phyloP scores from a whole-genome alignment of 1,140 invertebrate genomes.

The Nasonia longicornis region DNA sequence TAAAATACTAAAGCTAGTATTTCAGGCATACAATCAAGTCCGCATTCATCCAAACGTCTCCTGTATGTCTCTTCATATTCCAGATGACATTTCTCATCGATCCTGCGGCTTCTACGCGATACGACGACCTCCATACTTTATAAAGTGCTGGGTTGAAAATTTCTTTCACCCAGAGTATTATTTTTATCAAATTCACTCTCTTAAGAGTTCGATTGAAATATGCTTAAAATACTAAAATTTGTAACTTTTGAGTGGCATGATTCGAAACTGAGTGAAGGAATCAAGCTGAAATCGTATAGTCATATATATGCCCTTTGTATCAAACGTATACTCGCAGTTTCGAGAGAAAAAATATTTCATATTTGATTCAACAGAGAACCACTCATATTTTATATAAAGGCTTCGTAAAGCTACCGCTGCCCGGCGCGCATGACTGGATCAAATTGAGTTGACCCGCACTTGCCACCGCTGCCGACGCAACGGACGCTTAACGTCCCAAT shows the following conservation, averaged over 20 bases:
- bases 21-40: background rate
- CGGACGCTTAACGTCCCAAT: slow-evolving; percentile 54
- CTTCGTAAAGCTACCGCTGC: background rate
- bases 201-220: too few relatives aligned
- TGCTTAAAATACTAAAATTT: too few relatives aligned
- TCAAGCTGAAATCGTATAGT: too few relatives aligned
- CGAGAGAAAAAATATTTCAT: too few relatives aligned
- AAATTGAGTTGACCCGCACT: slow-evolving; percentile 54
- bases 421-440: slow-evolving; percentile 37
- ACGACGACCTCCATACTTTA: slow-evolving; percentile 9
- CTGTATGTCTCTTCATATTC: background rate
- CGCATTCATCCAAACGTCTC: background rate
- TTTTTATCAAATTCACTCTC: too few relatives aligned
- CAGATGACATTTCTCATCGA: slow-evolving; percentile 40
- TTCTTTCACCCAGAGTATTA: too few relatives aligned
- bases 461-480: slow-evolving; percentile 33
- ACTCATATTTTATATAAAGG: too few relatives aligned
- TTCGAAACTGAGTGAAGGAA: too few relatives aligned
- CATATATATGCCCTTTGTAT: too few relatives aligned
- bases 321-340: too few relatives aligned
- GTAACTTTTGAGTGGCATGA: too few relatives aligned
- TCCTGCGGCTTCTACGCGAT: background rate
- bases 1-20: slow-evolving; percentile 29
- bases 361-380: too few relatives aligned
- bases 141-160: background rate